Base-by-base conservation (phyloP, 1,140 invertebrate species). In the Pentalonia nigronervosa region DNA sequence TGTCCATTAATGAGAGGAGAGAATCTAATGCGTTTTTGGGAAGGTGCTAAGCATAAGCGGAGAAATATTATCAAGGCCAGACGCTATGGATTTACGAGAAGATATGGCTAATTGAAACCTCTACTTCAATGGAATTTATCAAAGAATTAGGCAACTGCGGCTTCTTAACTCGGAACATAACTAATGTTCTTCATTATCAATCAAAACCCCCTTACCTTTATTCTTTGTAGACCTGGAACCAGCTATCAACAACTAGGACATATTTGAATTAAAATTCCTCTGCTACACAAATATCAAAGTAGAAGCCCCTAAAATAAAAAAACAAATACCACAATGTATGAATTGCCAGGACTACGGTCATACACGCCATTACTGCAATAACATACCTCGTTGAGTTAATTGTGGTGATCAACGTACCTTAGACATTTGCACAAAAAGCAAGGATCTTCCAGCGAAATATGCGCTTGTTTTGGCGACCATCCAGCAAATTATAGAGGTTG, bases 341-440 rank as follows among this genome's bases (percentile, higher is more conserved):
- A 41, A 41, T 41, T 41, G 41, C 41, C 41, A 41, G 41, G 41
- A 41, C 41, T 41, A 41, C 4, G 41, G 41, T 2, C 41, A 41
- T 41, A 95, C 95, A 17, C 94, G 95, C 93, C 84, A 90, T 17
- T 94, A 95, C 86, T 95, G 95, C 89, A 94, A 60, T n/a, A 94
- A 94, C 88, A 56, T 84, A 89, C 94, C 84, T 34, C 93, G 94
- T 48, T 95, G 95, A 93, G 95, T 95, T 3, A 95, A 95, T 94
- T 95, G 95, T 94, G 95, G 94, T 17, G 93, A 93, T 47, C 83
- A 94, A 25, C 95, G 95, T 90, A n/a, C 76, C 23, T 94, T 94
- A 7, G 90, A 94, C 94, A 95, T 94, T 94, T 96, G 95, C 94
- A 95, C 60, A n/a, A 95, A 95, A 94, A 60, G 53, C n/a, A 94